phyloP scores from a whole-genome alignment of 30 jellyfish, hydroid and myxozoan species.

The Turritopsis rubra region DNA sequence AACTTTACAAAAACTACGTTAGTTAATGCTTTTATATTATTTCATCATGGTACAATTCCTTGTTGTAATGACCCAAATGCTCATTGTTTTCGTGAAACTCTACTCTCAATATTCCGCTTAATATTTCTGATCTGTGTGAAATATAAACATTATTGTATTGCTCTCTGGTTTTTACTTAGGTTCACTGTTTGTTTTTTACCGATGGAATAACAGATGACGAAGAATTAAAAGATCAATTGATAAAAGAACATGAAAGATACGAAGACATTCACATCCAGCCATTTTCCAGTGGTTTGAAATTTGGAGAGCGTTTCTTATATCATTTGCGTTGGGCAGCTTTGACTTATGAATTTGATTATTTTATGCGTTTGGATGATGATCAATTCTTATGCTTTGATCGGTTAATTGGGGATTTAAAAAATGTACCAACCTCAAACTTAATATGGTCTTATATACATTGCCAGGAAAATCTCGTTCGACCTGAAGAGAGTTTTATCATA shows the following conservation, averaged over 20 bases:
- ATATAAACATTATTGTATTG: not conserved
- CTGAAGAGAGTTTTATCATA: conserved; percentile 71
- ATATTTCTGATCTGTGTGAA: too few species aligned
- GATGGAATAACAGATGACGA: conserved; percentile 17
- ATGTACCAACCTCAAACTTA: conserved; percentile 27
- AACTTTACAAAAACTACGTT: too few species aligned
- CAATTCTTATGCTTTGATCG: conserved; percentile 53
- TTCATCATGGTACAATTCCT: too few species aligned
- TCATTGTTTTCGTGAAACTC: too few species aligned
- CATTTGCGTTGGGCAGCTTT: conserved; percentile 86
- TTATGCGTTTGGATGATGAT: conserved; percentile 79
- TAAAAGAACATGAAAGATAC: conserved; percentile 33
- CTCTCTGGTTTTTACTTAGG: not conserved
- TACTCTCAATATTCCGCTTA: too few species aligned
- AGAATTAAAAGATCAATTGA: not conserved
- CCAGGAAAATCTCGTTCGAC: conserved; percentile 46
- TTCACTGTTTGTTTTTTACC: conserved; percentile 42
- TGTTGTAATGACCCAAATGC: too few species aligned
- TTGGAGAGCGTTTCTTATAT: conserved; percentile 70
- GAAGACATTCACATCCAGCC: conserved; percentile 52
- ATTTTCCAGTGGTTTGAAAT: conserved; percentile 65
- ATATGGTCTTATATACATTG: conserved; percentile 86
- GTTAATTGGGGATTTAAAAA: conserved; percentile 45
- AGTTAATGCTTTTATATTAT: too few species aligned
- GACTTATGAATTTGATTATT: conserved; percentile 65